These are phyloP conservation scores for Euwallacea similis DNA, from an alignment of 1,140 invertebrate genomes.

Conservation along the genomic window DNA sequence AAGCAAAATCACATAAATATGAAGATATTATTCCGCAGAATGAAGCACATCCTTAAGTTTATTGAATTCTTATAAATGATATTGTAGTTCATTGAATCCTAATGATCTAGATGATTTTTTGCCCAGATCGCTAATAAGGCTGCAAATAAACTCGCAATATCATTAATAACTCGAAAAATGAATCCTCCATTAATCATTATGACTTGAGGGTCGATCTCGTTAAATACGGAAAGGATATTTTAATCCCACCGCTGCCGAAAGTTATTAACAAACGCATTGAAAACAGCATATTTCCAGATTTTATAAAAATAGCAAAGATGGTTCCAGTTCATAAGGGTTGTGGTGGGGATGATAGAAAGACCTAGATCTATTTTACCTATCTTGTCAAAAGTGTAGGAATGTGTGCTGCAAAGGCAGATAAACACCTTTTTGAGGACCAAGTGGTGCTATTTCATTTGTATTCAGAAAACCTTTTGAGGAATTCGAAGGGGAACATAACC, in stretches of 20 bases:
- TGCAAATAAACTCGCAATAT: neutral
- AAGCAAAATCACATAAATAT: neutral
- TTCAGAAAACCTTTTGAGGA: too few species aligned
- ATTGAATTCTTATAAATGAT: neutral
- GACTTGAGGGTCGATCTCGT: neutral
- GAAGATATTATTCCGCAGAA: neutral
- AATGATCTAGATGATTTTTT: neutral
- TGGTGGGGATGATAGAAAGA: neutral
- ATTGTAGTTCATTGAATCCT: neutral
- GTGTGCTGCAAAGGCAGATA: neutral
- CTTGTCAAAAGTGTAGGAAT: neutral
- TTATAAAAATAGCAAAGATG: too few species aligned
- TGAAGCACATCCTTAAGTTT: neutral
- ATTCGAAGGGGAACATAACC: too few species aligned
- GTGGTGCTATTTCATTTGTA: too few species aligned
- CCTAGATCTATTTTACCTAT: neutral
- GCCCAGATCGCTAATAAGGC: neutral
- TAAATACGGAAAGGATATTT: neutral
- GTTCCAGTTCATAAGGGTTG: neutral
- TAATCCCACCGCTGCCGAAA: neutral
- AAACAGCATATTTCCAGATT: neutral
- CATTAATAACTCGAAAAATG: constrained; percentile 1
- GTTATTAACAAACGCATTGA: neutral
- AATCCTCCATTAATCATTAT: neutral
- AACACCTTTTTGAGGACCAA: neutral